A percentile compares a stretch with the other conserved stretches of the same genome.
These are phyloP conservation scores for Neodiprion fabricii DNA, from an alignment of 1,140 invertebrate species.

Conservation along the genomic window DNA sequence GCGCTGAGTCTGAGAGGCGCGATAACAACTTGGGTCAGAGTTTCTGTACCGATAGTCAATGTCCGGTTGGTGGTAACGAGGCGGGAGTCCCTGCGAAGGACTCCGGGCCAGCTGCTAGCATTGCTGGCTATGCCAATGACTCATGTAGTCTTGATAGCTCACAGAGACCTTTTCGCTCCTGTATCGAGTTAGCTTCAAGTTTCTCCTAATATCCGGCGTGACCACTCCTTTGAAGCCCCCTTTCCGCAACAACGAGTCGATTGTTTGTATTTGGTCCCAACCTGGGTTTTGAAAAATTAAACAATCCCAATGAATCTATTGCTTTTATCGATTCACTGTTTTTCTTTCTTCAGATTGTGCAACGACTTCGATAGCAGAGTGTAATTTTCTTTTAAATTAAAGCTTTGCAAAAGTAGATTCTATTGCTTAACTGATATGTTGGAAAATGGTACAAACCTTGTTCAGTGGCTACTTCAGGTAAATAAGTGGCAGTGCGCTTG, in stretches of 20 bases:
- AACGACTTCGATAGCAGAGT: constrained; percentile 12
- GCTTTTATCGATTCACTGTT: not conserved
- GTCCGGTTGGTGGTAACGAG: constrained; percentile 29
- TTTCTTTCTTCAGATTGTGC: not conserved
- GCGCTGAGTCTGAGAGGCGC: constrained; percentile 37
- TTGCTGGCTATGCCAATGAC: constrained; percentile 64
- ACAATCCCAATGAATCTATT: not conserved
- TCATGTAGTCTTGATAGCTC: constrained; percentile 83
- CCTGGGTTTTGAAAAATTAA: constrained; percentile 63
- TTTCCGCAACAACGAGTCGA: constrained; percentile 96
- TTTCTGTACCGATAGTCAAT: constrained; percentile 43
- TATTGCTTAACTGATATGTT: not conserved
- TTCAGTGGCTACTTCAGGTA: constrained; percentile 96
- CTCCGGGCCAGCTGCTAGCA: constrained; percentile 66
- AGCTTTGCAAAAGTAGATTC: constrained; percentile 5
- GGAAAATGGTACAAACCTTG: constrained; percentile 76
- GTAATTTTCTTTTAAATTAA: constrained; percentile 16
- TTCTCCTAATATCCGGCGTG: constrained; percentile 84
- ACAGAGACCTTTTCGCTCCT: constrained; percentile 88
- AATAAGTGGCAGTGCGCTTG: constrained; percentile 95
- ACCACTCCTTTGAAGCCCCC: constrained; percentile 95
- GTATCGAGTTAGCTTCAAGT: constrained; percentile 93
- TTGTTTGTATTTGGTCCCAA: constrained; percentile 97
- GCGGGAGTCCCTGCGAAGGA: constrained; percentile 39
- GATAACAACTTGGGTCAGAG: constrained; percentile 32